These are phyloP conservation scores for Tuta absoluta DNA, from an alignment of 2,888 invertebrate species.

Conservation along the genomic window DNA sequence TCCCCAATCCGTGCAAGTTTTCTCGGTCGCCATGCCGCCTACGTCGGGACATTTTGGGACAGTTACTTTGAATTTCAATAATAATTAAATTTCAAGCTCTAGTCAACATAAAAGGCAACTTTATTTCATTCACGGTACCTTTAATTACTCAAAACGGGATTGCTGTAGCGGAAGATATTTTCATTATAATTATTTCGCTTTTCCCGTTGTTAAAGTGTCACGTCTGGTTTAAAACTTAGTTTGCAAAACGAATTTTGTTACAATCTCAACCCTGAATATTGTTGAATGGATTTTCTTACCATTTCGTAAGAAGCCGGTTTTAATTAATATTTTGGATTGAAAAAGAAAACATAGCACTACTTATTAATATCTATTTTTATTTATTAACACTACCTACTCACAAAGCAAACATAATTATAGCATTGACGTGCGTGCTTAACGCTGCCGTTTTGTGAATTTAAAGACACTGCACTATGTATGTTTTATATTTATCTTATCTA, in stretches of 20 bases:
- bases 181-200: neutral
- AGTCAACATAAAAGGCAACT: neutral
- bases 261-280: neutral
- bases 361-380: too few relatives aligned
- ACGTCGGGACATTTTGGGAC: neutral
- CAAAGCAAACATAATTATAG: too few relatives aligned
- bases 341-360: too few relatives aligned
- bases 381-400: too few relatives aligned
- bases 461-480: too few relatives aligned
- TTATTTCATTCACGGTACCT: neutral
- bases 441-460: too few relatives aligned
- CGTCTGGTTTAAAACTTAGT: constrained; percentile 1
- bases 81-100: constrained; percentile 4
- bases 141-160: neutral
- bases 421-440: too few relatives aligned
- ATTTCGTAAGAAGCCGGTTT: too few relatives aligned
- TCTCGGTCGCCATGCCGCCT: neutral
- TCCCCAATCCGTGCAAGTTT: neutral
- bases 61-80: constrained; percentile 7
- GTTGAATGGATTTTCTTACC: neutral
- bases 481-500: too few relatives aligned
- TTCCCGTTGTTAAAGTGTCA: neutral
- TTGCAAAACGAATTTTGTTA: constrained; percentile 1
- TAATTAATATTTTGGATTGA: too few relatives aligned
- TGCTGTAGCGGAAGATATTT: constrained; percentile 4